Percentiles rank a stretch among this genome's conserved stretches.
phyloP scores from a whole-genome alignment of 1,140 invertebrate genomes.

The Drosophila fuyamai region DNA sequence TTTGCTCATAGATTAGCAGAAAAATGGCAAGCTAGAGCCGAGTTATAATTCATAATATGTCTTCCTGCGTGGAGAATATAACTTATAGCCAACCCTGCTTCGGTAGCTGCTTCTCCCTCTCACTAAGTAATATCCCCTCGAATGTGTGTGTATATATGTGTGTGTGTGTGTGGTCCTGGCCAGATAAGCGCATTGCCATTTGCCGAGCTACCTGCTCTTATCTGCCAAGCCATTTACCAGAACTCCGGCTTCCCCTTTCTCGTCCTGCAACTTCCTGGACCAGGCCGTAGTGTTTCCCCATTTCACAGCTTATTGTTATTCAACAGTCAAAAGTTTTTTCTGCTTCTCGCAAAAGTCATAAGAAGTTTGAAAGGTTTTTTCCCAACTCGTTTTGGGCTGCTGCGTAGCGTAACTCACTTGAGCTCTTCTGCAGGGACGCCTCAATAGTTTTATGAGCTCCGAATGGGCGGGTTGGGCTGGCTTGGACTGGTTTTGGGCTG shows the following conservation, averaged over 20 bases:
- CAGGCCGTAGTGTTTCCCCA: constrained; percentile 35
- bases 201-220: constrained; percentile 52
- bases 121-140: constrained; percentile 1
- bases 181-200: constrained; percentile 49
- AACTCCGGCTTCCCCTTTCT: constrained; percentile 17
- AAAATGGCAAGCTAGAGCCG: background rate
- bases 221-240: constrained; percentile 67
- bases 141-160: constrained; percentile 6
- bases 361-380: constrained; percentile 76
- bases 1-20: constrained; percentile 9
- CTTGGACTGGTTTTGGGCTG: constrained; percentile 3
- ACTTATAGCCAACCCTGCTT: constrained; percentile 3
- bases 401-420: constrained; percentile 52
- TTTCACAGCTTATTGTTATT: constrained; percentile 80
- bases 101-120: background rate
- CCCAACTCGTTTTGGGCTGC: constrained; percentile 60
- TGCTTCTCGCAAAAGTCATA: constrained; percentile 65
- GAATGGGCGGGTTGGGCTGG: constrained; percentile 1
- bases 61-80: constrained; percentile 5
- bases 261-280: background rate
- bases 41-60: constrained; percentile 26
- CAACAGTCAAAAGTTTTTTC: constrained; percentile 63
- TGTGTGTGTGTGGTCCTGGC: constrained; percentile 23
- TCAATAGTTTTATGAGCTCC: constrained; percentile 59
- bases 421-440: constrained; percentile 36